Base-by-base conservation (phyloP, 2,113 vertebrate species). In the Nothobranchius kuhntae region DNA sequence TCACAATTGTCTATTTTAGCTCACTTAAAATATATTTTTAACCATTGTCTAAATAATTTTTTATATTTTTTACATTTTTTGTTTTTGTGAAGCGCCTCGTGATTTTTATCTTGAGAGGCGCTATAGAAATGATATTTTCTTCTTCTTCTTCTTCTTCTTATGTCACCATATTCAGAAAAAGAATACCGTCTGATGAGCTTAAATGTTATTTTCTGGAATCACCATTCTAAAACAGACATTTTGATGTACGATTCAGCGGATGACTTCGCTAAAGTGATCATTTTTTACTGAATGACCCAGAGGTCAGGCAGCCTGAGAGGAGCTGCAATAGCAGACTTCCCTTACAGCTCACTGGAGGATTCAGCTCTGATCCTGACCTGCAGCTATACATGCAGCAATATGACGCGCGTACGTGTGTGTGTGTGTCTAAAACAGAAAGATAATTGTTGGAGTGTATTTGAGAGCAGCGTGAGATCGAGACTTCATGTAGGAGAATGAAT, bases 351-450 rank as follows among this genome's bases (percentile, higher is more conserved):
- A 58, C 24, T 73, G 75, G 44, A 50, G 44, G 53, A 75, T 38
- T 68, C 68, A 71, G 60, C 35, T 80, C 65, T 73, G 73, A 82
- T 80, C 76, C 71, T 67, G 71, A 80, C 85, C 77, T 76, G 71
- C 13, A 75, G 72, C 56, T 58, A 61, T 59, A 75, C 44, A 56
- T 47, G 59, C 63, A 71, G 42, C 61, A 35, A 46, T 36, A 40
- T 26, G 9, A 1, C n/a, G 21, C 21, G 21, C 1, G 21, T 1
- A 21, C 21, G 21, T 44, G 35, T 45, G 52, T 60, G 17, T 65
- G 38, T 64, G 17, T 59, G 52, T 24, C 26, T 46, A 6, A 45
- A 45, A 45, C 44, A 45, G 44, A 38, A 53, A 53, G 9, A 7
- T 38, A 11, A 47, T 42, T 54, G 40, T 65, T 60, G 59, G 59